Percentiles rank a stretch among this genome's conserved stretches.
phyloP scores from a whole-genome alignment of 2,797 vertebrate species.

The Acanthurus lineatus region DNA sequence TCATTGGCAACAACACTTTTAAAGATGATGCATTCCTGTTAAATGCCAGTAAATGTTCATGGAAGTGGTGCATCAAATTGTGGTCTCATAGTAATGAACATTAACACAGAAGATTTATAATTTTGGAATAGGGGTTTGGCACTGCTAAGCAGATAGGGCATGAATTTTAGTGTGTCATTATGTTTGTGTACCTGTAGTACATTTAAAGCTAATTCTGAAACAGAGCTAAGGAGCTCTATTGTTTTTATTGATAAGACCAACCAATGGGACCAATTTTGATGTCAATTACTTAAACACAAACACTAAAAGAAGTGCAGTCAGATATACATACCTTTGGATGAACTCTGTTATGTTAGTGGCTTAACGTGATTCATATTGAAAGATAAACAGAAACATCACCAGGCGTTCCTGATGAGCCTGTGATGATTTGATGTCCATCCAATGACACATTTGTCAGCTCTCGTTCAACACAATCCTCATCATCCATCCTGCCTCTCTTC shows the following conservation, averaged over 20 bases:
- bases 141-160: neutral
- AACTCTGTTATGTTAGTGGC: too few species aligned
- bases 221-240: neutral
- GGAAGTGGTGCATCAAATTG: too few species aligned
- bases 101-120: neutral
- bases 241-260: neutral
- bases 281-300: neutral
- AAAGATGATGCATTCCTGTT: neutral
- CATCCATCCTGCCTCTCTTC: neutral
- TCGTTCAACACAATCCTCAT: constrained; percentile 7
- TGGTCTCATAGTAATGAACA: too few species aligned
- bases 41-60: too few species aligned
- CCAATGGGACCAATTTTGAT: neutral
- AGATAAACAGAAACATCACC: neutral
- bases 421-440: neutral
- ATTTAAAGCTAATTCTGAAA: neutral
- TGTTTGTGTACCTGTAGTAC: neutral
- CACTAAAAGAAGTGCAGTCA: neutral
- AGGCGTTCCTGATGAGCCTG: constrained; percentile 1
- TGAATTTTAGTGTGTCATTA: neutral
- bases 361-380: neutral
- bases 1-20: neutral
- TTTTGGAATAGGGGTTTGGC: constrained; percentile 11
- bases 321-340: neutral
- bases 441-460: too few species aligned